Evolutionary conservation across 1,140 invertebrate species (phyloP), one percentile per base, ranked within the genome.

Genomic region (Drosophila fuyamai): DNA sequence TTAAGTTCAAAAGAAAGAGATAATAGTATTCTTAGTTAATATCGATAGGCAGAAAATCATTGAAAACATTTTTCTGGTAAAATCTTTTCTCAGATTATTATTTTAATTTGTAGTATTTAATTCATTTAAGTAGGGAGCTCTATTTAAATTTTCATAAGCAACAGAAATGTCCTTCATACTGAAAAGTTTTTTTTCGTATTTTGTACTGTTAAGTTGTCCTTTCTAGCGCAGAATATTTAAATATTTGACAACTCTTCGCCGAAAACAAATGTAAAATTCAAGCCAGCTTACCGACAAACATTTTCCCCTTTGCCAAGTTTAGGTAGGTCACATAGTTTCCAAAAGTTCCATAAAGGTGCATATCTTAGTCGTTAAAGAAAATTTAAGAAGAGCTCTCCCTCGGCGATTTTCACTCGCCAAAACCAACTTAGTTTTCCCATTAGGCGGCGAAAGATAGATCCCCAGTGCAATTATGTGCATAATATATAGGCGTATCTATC

Each of bases 301-400:
- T 41, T 41, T 46, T 35, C 43, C 44, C 65, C 38, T 14, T 35
- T n/a, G 8, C 46, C 65, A 65, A 68, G 47, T 68, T 68, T 43
- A 35, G 32, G 38, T 53, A 66, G 36, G 65, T 66, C 65, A 53
- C 65, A 68, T 68, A 68, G 60, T 68, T 68, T 32, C 65, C 38
- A 65, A 68, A 68, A 66, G 13, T 68, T 66, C 60, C 65, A 66
- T 68, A 53, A 68, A 68, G 65, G 60, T 68, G 65, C 65, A 66
- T 53, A 63, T 38, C 10, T 50, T 70, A 70, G 51, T 48, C 43
- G 50, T 58, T 57, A 43, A 18, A 29, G 36, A 50, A 71, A 71
- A 71, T 71, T 71, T 71, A 57, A 50, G 53, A 7, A 50, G 43
- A 41, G 43, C 36, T 8, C 18, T 36, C 36, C 51, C 29, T 6